phyloP scores from a whole-genome alignment of 2,113 vertebrate species.

The Sinosuthora webbiana region DNA sequence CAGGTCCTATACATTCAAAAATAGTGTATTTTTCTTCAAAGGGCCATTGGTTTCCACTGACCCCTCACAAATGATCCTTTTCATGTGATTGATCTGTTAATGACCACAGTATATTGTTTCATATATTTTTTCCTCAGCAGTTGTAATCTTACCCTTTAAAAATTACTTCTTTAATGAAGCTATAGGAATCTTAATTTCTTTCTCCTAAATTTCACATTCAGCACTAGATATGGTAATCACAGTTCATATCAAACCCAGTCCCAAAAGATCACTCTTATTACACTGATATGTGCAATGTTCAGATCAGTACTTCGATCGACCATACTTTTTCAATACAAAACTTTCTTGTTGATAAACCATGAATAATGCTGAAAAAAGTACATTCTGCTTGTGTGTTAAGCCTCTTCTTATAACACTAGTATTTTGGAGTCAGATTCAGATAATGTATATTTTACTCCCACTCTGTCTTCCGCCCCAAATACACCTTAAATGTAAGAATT shows the following conservation, averaged over 20 bases:
- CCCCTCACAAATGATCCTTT: not conserved
- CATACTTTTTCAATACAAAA: not conserved
- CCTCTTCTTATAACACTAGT: not conserved
- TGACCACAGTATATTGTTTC: not conserved
- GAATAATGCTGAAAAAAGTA: not conserved
- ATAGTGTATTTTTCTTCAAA: not conserved
- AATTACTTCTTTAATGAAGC: not conserved
- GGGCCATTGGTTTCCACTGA: not conserved
- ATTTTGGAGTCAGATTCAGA: not conserved
- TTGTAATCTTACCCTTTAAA: not conserved
- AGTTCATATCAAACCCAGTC: not conserved
- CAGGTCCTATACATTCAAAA: not conserved
- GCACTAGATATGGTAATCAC: not conserved
- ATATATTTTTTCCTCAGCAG: not conserved
- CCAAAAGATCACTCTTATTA: not conserved
- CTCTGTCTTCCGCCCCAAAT: accelerated
- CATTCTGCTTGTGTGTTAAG: not conserved
- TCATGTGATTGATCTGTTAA: not conserved
- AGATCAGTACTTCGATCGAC: not conserved
- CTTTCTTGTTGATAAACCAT: not conserved
- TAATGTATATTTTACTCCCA: not conserved
- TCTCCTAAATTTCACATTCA: not conserved
- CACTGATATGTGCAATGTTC: not conserved
- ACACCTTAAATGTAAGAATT: not conserved
- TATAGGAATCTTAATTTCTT: not conserved